Conservation (phyloP, 2,113 vertebrate species). For the Brevimyrus niger region DNA sequence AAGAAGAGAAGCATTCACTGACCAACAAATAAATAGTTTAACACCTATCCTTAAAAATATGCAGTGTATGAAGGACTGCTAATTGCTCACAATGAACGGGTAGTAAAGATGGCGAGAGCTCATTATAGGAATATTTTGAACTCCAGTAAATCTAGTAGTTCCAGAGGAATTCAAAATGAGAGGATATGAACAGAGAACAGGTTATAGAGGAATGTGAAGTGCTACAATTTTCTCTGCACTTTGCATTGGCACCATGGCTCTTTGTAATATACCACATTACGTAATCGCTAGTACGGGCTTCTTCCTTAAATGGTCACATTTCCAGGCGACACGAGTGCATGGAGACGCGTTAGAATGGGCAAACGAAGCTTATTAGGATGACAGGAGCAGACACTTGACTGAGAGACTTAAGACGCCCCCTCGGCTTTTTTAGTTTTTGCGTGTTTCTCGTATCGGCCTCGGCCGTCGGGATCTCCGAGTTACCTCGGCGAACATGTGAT, state of each 20-base stretch:
- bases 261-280: not conserved
- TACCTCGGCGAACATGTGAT: slow-evolving; percentile 22
- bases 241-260: not conserved
- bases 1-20: not conserved
- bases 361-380: not conserved
- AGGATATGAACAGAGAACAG: not conserved
- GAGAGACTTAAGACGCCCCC: not conserved
- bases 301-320: not conserved
- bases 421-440: not conserved
- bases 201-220: not conserved
- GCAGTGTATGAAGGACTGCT: not conserved
- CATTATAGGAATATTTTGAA: not conserved
- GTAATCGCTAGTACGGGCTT: not conserved
- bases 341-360: not conserved
- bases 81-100: not conserved
- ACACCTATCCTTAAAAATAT: not conserved
- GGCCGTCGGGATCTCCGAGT: not conserved
- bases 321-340: not conserved
- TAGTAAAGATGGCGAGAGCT: not conserved
- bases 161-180: not conserved
- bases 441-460: not conserved
- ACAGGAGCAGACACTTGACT: not conserved
- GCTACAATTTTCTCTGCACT: not conserved
- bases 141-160: not conserved
- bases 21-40: not conserved